Conservation (phyloP, 1,140 invertebrate genomes). For the Argopecten irradians region DNA sequence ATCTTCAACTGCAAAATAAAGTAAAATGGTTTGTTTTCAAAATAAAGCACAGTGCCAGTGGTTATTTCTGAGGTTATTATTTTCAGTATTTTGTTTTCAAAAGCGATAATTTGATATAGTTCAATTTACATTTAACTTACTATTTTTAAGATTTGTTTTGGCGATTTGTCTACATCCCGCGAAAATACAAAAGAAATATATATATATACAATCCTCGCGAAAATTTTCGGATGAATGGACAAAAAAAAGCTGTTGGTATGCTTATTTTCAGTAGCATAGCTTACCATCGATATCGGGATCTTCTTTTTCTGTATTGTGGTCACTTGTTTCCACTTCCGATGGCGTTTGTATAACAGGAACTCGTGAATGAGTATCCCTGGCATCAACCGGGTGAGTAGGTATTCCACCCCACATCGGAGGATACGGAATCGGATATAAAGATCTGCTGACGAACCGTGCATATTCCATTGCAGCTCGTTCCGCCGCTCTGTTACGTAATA, state of each 20-base stretch:
- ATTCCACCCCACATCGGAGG: constrained; percentile 51
- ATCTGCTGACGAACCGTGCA: constrained; percentile 50
- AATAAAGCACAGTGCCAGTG: too few relatives aligned
- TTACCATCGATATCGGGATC: neutral
- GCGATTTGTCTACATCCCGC: too few relatives aligned
- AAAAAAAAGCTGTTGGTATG: neutral
- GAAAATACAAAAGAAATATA: neutral
- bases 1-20: constrained; percentile 34
- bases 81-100: too few relatives aligned
- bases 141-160: too few relatives aligned
- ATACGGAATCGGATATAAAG: constrained; percentile 35
- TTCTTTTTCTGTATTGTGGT: neutral
- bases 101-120: too few relatives aligned
- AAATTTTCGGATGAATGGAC: neutral
- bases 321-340: neutral
- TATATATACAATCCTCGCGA: neutral
- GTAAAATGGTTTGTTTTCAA: neutral
- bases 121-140: too few relatives aligned
- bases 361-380: neutral
- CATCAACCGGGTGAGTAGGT: neutral
- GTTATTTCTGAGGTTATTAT: too few relatives aligned
- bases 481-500: constrained; percentile 81
- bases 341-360: neutral
- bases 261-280: neutral
- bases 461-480: constrained; percentile 70